Percentiles rank a stretch among this genome's conserved stretches.
These are phyloP conservation scores for Aurelia sp. DNA, from an alignment of 30 jellyfish, hydroid and myxozoan genomes.

Conservation along the genomic window DNA sequence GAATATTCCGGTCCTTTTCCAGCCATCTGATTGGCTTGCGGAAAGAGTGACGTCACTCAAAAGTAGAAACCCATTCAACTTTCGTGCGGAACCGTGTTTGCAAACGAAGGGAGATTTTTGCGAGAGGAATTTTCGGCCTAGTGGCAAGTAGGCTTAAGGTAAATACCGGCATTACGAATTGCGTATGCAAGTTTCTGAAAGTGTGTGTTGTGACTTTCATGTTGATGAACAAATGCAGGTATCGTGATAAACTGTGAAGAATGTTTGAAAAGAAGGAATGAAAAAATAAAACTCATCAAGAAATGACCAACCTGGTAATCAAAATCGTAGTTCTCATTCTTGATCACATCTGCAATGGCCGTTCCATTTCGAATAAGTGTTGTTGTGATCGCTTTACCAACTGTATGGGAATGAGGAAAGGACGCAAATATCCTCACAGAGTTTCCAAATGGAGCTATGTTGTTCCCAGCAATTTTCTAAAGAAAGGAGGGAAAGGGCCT, in stretches of 20 bases:
- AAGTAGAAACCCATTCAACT: too few species aligned
- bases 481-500: too few species aligned
- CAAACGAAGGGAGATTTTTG: too few species aligned
- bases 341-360: constrained; percentile 13
- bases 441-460: constrained; percentile 3
- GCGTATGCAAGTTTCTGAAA: neutral
- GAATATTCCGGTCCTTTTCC: too few species aligned
- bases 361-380: constrained; percentile 34
- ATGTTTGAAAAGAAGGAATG: neutral
- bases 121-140: too few species aligned
- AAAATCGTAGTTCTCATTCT: constrained; percentile 44
- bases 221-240: too few species aligned
- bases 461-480: constrained; percentile 26
- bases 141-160: too few species aligned
- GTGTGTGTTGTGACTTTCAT: too few species aligned
- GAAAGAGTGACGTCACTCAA: too few species aligned
- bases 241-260: neutral
- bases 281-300: neutral
- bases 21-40: too few species aligned
- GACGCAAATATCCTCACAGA: constrained; percentile 42
- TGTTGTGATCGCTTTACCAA: constrained; percentile 27
- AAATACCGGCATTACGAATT: neutral
- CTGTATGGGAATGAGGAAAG: constrained; percentile 50
- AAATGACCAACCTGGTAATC: constrained; percentile 26
- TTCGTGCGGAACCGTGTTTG: too few species aligned